Evolutionary conservation across 2,888 invertebrate genomes (phyloP).

Genomic region (Spilarctia lutea): DNA sequence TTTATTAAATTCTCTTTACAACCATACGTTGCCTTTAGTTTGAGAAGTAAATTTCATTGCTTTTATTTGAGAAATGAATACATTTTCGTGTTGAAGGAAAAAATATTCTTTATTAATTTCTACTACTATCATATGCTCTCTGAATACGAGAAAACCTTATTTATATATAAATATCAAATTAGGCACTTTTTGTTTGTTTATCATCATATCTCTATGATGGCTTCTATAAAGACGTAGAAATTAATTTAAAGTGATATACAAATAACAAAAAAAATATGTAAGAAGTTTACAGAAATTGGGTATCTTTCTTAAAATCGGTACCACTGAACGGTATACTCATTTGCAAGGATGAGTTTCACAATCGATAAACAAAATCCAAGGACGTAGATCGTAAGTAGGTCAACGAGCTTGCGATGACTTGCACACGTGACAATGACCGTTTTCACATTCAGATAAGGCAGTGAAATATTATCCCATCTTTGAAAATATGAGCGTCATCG

Average conservation of each 20-base stretch:
- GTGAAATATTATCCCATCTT: background rate
- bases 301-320: background rate
- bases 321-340: background rate
- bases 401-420: conserved; percentile 6
- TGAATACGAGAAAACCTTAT: background rate
- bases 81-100: too few species aligned
- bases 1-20: background rate
- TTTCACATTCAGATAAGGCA: conserved; percentile 1
- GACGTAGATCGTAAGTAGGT: conserved; percentile 1
- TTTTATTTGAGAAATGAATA: too few species aligned
- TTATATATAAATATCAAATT: background rate
- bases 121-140: background rate
- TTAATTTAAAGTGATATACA: background rate
- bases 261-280: background rate
- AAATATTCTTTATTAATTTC: background rate
- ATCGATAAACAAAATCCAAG: conserved; percentile 8
- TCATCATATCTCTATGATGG: background rate
- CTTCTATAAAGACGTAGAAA: background rate
- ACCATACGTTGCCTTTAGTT: background rate
- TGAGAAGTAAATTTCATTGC: background rate
- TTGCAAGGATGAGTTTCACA: background rate
- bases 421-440: background rate
- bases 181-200: background rate
- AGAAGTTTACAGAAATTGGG: background rate
- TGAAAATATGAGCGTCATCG: background rate